Evolutionary conservation across 2,797 vertebrate genomes (phyloP), one percentile per base, ranked within the genome.

Genomic region (Simalia tracyae): DNA sequence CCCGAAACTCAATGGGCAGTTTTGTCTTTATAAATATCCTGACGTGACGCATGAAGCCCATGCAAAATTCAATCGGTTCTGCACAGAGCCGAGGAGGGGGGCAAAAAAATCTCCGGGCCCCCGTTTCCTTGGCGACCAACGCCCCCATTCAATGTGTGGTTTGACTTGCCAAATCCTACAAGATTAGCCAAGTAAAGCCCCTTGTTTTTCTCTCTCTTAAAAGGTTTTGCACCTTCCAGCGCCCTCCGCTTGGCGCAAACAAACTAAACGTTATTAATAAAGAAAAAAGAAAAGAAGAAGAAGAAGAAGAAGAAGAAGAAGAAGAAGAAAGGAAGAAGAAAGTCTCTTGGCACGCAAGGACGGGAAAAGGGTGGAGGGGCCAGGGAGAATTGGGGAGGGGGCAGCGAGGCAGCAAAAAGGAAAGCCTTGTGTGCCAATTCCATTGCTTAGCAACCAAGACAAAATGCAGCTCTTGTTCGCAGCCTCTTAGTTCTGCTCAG

Each of bases 401-500:
- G 93, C 96, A 60, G 89, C 91, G 93, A 88, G 0, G 61, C 92
- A 94, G 28, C 95, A 94, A 96, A 96, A 96, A 94, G 94, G 46
- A 86, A 91, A 87, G 94, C 91, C 95, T 96, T 94, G 95, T 96
- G 96, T 96, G 97, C 97, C 97, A 97, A 97, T 95, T 92, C 96
- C 96, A 98, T 98, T 94, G 96, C 98, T 98, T 98, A 98, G 98
- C 98, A 99, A 99, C 98, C 97, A 97, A 54, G 98, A 98, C 98
- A 98, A 98, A 98, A 98, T 98, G 97, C 98, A 97, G 95, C 95
- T 97, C 97, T 98, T 98, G 98, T 98, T 98, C 98, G 97, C 98
- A 97, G 98, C 98, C 98, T 98, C 98, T 98, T 97, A 98, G 97
- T 97, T 97, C 96, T 94, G 95, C 97, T 98, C 97, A 95, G 97